phyloP scores from a whole-genome alignment of 2,888 invertebrate species.

The Lepas anatifera region DNA sequence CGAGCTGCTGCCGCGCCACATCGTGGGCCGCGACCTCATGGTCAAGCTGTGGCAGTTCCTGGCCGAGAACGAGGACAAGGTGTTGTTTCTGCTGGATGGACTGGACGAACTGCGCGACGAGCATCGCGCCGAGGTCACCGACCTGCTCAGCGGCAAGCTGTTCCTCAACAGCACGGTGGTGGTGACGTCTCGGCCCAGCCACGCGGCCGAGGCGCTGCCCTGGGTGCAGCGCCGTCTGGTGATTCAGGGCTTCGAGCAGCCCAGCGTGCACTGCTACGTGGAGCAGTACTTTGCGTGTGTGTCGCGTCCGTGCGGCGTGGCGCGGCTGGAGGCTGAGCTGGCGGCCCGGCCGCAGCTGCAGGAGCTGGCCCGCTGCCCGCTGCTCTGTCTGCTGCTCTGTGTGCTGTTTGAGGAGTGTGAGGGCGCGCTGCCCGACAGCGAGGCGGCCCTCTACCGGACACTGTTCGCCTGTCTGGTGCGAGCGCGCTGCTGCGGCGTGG shows the following conservation, averaged over 20 bases:
- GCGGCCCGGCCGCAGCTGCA: slow-evolving; percentile 22
- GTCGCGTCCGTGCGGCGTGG: slow-evolving; percentile 25
- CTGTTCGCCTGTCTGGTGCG: slow-evolving; percentile 39
- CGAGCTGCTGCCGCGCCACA: slow-evolving; percentile 38
- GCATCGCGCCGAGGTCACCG: slow-evolving; percentile 36
- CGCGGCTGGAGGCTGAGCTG: slow-evolving; percentile 19
- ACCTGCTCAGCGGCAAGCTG: slow-evolving; percentile 41
- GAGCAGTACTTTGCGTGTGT: slow-evolving; percentile 36
- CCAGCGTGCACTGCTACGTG: slow-evolving; percentile 39
- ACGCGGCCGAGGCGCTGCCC: slow-evolving; percentile 33
- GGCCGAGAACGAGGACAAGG: slow-evolving; percentile 28
- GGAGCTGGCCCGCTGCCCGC: slow-evolving; percentile 40
- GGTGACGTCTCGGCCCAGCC: slow-evolving; percentile 39
- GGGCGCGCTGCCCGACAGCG: slow-evolving; percentile 34
- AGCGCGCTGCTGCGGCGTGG: slow-evolving; percentile 32
- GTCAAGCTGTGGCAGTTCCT: slow-evolving; percentile 28
- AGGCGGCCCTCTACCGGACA: slow-evolving; percentile 35
- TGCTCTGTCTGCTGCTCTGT: slow-evolving; percentile 42
- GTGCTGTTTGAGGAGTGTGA: slow-evolving; percentile 40
- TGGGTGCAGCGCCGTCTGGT: slow-evolving; percentile 40
- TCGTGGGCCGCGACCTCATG: slow-evolving; percentile 25
- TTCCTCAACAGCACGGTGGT: slow-evolving; percentile 43
- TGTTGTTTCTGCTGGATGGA: slow-evolving; percentile 43
- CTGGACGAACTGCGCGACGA: slow-evolving; percentile 37
- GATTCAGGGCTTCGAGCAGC: slow-evolving; percentile 40